phyloP scores from a whole-genome alignment of 2,888 invertebrate genomes.

The Litoditis marina region DNA sequence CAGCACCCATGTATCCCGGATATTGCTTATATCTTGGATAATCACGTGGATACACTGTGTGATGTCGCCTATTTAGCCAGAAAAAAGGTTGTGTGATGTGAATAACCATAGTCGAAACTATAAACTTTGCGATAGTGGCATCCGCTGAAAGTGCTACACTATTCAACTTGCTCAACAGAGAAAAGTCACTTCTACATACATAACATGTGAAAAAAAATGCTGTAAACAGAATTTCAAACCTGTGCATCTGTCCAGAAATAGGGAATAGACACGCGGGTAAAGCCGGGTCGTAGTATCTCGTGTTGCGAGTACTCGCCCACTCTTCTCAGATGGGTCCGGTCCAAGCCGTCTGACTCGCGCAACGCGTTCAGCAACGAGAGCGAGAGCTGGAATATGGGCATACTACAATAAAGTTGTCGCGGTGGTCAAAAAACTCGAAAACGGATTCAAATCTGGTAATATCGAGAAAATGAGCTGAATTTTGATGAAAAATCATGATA shows the following conservation, averaged over 20 bases:
- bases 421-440: no score
- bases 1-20: no score
- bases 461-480: no score
- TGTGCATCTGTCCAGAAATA: slow-evolving; percentile 80
- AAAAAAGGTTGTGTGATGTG: neutral
- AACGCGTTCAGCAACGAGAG: slow-evolving; percentile 75
- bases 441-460: no score
- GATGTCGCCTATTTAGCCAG: no score
- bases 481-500: no score
- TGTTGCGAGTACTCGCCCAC: slow-evolving; percentile 64
- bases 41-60: no score
- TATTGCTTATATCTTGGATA: no score
- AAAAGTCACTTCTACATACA: neutral
- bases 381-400: slow-evolving; percentile 71
- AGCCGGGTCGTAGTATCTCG: slow-evolving; percentile 71
- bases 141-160: neutral
- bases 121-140: neutral
- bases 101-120: neutral
- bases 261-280: slow-evolving; percentile 79
- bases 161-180: neutral
- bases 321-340: slow-evolving; percentile 66
- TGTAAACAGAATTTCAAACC: slow-evolving; percentile 62
- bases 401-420: no score
- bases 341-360: slow-evolving; percentile 69
- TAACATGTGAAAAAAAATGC: neutral